A percentile compares a stretch with the other conserved stretches of the same genome.
Conservation (phyloP, 2,888 invertebrate genomes). For the Drosophila picticornis region DNA sequence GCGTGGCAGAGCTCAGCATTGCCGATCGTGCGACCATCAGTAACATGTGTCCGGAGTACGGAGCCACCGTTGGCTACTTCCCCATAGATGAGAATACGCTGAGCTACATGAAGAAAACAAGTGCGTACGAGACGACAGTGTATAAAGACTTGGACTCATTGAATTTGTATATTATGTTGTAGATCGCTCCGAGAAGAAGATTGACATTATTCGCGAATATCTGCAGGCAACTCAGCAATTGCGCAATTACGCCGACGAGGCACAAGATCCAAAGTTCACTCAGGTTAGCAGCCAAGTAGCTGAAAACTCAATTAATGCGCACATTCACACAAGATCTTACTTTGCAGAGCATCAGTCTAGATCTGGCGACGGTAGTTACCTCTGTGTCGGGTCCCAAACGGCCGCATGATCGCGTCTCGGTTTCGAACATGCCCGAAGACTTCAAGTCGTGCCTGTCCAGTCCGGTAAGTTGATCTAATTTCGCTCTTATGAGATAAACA, state of each 20-base stretch:
- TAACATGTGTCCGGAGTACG: slow-evolving; percentile 99
- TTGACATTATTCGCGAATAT: slow-evolving; percentile 92
- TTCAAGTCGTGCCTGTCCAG: slow-evolving; percentile 93
- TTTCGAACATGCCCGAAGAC: slow-evolving; percentile 95
- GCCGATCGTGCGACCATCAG: slow-evolving; percentile 99
- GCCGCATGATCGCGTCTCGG: slow-evolving; percentile 97
- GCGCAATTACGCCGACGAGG: slow-evolving; percentile 91
- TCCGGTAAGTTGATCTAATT: slow-evolving; percentile 89
- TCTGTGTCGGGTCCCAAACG: slow-evolving; percentile 98
- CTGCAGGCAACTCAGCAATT: slow-evolving; percentile 93
- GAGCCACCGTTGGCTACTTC: slow-evolving; percentile 98
- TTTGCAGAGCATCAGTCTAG: slow-evolving; percentile 87
- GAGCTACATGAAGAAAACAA: slow-evolving; percentile 93
- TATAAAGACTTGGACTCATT: neutral
- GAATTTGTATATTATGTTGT: slow-evolving; percentile 28
- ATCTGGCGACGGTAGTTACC: slow-evolving; percentile 94
- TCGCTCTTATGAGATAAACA: slow-evolving; percentile 85
- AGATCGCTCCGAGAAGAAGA: slow-evolving; percentile 93
- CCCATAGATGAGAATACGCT: slow-evolving; percentile 94
- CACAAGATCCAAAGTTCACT: slow-evolving; percentile 94
- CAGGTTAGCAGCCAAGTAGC: slow-evolving; percentile 82
- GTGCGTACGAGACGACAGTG: slow-evolving; percentile 83
- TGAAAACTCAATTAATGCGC: neutral
- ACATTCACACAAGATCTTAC: slow-evolving; percentile 7
- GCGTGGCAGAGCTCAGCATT: slow-evolving; percentile 95